These are phyloP conservation scores for Serinus canaria DNA, from an alignment of 2,113 vertebrate genomes.

Conservation along the genomic window DNA sequence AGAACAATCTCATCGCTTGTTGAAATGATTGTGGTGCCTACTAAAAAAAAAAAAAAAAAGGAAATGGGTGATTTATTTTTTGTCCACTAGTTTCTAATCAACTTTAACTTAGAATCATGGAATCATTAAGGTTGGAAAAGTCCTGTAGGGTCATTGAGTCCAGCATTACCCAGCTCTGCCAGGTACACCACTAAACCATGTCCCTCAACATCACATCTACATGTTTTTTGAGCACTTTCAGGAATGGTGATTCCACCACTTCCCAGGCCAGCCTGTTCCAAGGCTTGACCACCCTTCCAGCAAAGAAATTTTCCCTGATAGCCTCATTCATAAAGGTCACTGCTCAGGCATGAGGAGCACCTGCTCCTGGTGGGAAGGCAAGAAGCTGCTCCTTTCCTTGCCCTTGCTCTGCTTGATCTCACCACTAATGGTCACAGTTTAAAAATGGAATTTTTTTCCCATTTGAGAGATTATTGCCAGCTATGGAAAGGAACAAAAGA, in stretches of 20 bases:
- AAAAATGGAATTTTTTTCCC: neutral
- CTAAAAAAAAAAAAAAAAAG: neutral
- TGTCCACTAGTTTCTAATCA: neutral
- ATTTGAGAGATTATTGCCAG: neutral
- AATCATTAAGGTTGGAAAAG: neutral
- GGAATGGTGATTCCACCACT: neutral
- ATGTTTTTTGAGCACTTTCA: neutral
- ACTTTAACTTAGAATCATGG: neutral
- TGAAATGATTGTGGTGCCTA: neutral
- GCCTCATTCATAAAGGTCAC: neutral
- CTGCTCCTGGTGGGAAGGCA: neutral
- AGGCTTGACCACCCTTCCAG: neutral
- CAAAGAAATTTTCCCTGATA: neutral
- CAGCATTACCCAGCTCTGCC: neutral
- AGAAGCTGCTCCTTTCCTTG: neutral
- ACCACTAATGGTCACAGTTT: neutral
- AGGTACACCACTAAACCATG: neutral
- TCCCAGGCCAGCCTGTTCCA: neutral
- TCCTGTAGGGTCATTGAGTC: neutral
- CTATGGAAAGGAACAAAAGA: neutral
- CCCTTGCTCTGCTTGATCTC: accelerated
- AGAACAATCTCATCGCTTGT: neutral
- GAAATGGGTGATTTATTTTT: neutral
- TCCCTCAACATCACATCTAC: neutral
- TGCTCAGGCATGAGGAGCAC: neutral